phyloP scores from a whole-genome alignment of 1,140 invertebrate genomes.

The Drosophila mayri region DNA sequence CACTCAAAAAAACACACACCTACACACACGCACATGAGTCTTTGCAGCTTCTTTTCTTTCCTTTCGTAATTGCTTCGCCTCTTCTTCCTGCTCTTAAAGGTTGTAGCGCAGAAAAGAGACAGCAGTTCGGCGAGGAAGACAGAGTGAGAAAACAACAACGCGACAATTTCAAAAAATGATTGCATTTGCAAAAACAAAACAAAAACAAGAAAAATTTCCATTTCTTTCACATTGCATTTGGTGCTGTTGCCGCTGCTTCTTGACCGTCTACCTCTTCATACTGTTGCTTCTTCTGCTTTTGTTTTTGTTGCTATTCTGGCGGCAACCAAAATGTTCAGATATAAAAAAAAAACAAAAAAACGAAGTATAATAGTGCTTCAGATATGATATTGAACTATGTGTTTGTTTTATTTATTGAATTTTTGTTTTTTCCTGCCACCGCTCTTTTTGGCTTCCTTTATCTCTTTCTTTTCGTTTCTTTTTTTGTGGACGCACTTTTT shows the following conservation, averaged over 20 bases:
- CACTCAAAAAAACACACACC: slow-evolving; percentile 51
- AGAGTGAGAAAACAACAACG: slow-evolving; percentile 38
- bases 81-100: slow-evolving; percentile 32
- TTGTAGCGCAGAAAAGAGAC: slow-evolving; percentile 22
- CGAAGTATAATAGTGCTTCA: neutral
- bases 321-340: slow-evolving; percentile 13
- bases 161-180: slow-evolving; percentile 52
- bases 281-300: slow-evolving; percentile 28
- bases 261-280: slow-evolving; percentile 8
- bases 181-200: slow-evolving; percentile 53
- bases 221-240: slow-evolving; percentile 62
- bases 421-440: slow-evolving; percentile 15
- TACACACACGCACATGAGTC: slow-evolving; percentile 59
- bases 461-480: slow-evolving; percentile 37
- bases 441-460: slow-evolving; percentile 26
- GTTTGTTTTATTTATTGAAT: slow-evolving; percentile 12
- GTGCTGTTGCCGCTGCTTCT: slow-evolving; percentile 30
- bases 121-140: slow-evolving; percentile 1
- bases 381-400: neutral
- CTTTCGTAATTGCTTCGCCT: slow-evolving; percentile 38
- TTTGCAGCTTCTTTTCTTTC: slow-evolving; percentile 49
- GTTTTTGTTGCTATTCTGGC: slow-evolving; percentile 42
- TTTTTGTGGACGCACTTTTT: slow-evolving; percentile 42
- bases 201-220: slow-evolving; percentile 37
- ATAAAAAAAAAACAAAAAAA: slow-evolving; percentile 3